Base-by-base conservation (phyloP, 2,113 vertebrate species). In the Psilopogon haemacephalus region DNA sequence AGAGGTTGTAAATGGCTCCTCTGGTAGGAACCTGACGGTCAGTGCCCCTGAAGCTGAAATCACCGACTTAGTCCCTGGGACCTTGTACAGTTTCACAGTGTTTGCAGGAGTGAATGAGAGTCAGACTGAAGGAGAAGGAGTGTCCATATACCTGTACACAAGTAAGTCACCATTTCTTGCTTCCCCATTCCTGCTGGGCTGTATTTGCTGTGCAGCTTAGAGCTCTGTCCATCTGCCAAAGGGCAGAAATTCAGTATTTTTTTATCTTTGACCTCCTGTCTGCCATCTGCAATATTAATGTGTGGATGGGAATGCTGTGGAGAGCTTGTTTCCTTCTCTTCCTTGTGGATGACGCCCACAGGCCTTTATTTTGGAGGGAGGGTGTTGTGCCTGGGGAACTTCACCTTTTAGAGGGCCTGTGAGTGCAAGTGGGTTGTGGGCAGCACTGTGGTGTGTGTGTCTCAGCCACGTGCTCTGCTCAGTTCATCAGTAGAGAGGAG, bases 381-480 rank as follows among this genome's bases (percentile, higher is more conserved):
- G 3, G 1, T 4, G 2, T 42, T 19, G 1, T 79, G 8, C 33
- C 6, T 72, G 9, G 9, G 2, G 10, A 33, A 2, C 3, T 8
- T 40, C 1, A 5, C 8, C 3, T 1, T 4, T 20, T 50, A 42
- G 67, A 69, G n/a, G 4, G 9, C 2, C 9, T 0, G 0, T n/a
- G 56, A 27, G 28, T 48, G 26, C 13, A 56, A 27, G 15, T 76
- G 35, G 5, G 8, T 13, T 73, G 4, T 27, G 21, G 28, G 38
- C 44, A 76, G 54, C 35, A 3, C 10, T 38, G 32, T 16, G 32
- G 42, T n/a, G 3, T 12, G 59, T 76, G 46, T 6, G 24, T 18
- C 30, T 58, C 32, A 14, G 65, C 23, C 37, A 5, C 9, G 1
- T n/a, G 17, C 30, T 59, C 38, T 50, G 18, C 28, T 72, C 33